Evolutionary conservation across 2,888 invertebrate genomes (phyloP).

Genomic region (Volucella inanis): DNA sequence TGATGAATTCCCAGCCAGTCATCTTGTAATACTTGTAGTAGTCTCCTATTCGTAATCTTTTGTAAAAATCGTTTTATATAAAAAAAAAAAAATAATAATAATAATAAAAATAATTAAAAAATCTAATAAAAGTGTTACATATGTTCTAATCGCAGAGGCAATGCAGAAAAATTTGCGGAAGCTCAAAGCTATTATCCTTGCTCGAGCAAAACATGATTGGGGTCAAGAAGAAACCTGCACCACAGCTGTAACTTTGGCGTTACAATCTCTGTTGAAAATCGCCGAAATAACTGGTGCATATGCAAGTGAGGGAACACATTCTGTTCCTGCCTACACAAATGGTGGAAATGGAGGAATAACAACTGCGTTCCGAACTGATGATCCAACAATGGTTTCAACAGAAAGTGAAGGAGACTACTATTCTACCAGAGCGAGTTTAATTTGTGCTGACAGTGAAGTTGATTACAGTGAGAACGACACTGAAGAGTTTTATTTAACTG

Average conservation of each 20-base stretch:
- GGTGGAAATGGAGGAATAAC: constrained; percentile 75
- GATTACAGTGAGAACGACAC: constrained; percentile 82
- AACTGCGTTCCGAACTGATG: constrained; percentile 40
- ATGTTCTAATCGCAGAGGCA: constrained; percentile 76
- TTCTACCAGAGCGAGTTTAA: constrained; percentile 80
- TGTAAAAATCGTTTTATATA: background rate
- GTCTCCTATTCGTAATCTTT: constrained; percentile 12
- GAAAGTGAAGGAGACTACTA: constrained; percentile 80
- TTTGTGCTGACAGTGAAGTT: constrained; percentile 81
- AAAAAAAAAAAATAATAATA: background rate
- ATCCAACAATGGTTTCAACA: constrained; percentile 57
- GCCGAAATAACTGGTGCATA: constrained; percentile 79
- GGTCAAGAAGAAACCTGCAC: constrained; percentile 78
- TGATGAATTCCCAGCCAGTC: constrained; percentile 35
- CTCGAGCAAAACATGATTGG: constrained; percentile 79
- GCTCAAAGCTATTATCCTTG: constrained; percentile 80
- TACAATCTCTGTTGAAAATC: constrained; percentile 82
- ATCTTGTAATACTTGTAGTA: background rate
- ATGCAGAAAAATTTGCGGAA: constrained; percentile 82
- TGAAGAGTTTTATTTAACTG: constrained; percentile 80
- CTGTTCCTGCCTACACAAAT: constrained; percentile 75
- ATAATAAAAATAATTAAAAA: background rate
- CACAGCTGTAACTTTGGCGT: constrained; percentile 79
- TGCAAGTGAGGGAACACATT: constrained; percentile 29
- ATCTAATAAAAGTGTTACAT: constrained; percentile 21